These are phyloP conservation scores for Sipha maydis DNA, from an alignment of 2,888 invertebrate genomes.

Conservation along the genomic window DNA sequence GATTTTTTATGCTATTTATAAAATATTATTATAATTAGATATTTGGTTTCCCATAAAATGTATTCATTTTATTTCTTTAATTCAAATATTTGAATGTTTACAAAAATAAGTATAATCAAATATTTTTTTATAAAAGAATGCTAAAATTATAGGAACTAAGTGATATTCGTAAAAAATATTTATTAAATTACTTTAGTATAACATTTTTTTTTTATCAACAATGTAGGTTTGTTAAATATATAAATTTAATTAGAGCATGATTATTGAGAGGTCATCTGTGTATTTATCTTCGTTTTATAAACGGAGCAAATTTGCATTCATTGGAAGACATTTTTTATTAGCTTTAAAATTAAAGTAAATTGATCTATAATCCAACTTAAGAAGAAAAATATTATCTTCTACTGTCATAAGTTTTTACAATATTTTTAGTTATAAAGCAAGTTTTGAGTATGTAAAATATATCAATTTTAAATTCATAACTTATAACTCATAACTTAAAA, in stretches of 20 bases:
- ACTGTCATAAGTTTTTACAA: no score
- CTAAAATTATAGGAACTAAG: not conserved
- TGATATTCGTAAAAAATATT: not conserved
- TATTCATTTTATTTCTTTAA: conserved; percentile 27
- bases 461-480: no score
- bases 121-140: not conserved
- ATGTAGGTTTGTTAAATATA: not conserved
- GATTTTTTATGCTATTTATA: conserved; percentile 19
- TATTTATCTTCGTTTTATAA: no score
- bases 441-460: no score
- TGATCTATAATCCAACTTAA: no score
- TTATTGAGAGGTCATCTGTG: no score
- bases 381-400: no score
- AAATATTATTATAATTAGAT: conserved; percentile 22
- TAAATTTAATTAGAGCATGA: not conserved
- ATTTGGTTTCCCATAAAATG: conserved; percentile 22
- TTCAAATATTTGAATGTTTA: conserved; percentile 2
- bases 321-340: no score
- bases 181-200: not conserved
- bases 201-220: not conserved
- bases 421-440: no score
- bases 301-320: no score
- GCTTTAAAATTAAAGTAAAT: no score
- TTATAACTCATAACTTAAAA: no score
- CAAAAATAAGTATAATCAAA: not conserved